These are phyloP conservation scores for Pyrrhia umbra DNA, from an alignment of 2,888 invertebrate genomes.

Conservation along the genomic window DNA sequence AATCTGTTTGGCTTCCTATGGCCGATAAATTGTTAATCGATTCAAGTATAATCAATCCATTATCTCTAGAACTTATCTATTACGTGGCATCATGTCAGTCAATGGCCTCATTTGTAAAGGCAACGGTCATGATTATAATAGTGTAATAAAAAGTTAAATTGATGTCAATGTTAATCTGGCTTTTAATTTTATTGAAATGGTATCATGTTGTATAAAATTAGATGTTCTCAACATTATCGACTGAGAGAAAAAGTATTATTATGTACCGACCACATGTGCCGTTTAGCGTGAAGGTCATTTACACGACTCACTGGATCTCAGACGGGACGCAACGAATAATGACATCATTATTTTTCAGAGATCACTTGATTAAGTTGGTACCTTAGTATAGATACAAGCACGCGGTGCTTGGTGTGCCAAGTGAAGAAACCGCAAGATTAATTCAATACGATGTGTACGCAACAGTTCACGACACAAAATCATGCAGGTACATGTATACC, in stretches of 20 bases:
- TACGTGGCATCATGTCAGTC: constrained; percentile 7
- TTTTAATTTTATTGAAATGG: constrained; percentile 41
- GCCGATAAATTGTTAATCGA: constrained; percentile 32
- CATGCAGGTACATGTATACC: constrained; percentile 7
- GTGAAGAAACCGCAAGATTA: constrained; percentile 76
- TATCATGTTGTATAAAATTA: constrained; percentile 39
- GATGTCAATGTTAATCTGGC: constrained; percentile 29
- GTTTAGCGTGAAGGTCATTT: constrained; percentile 76
- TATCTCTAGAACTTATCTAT: constrained; percentile 15
- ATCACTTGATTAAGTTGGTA: constrained; percentile 64
- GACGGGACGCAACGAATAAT: constrained; percentile 73
- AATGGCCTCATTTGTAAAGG: not conserved
- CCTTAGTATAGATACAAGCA: constrained; percentile 43
- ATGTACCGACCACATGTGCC: constrained; percentile 72
- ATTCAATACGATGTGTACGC: constrained; percentile 51
- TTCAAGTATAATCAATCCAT: constrained; percentile 28
- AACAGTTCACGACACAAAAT: constrained; percentile 26
- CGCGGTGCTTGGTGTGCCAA: constrained; percentile 64
- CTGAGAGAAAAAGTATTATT: constrained; percentile 58
- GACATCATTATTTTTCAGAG: constrained; percentile 72
- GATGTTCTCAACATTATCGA: constrained; percentile 58
- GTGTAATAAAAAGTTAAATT: constrained; percentile 13
- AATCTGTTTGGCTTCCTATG: constrained; percentile 28
- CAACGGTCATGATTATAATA: constrained; percentile 1
- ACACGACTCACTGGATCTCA: constrained; percentile 72